phyloP scores from a whole-genome alignment of 1,140 invertebrate genomes.

The Lepidurus arcticus region DNA sequence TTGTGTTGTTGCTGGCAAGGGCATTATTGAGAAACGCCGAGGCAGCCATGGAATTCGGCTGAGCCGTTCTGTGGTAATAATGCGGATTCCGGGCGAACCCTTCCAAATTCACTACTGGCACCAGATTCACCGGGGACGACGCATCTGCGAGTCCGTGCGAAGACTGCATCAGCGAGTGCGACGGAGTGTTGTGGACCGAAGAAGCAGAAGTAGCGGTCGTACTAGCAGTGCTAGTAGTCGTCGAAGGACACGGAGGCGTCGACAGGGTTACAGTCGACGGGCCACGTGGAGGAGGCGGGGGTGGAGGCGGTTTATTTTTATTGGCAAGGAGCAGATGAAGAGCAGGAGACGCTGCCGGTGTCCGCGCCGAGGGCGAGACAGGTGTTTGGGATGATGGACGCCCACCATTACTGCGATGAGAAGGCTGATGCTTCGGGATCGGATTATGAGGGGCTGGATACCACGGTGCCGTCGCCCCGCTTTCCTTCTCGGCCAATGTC shows the following conservation, averaged over 20 bases:
- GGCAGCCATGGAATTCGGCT: neutral
- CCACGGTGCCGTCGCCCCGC: neutral
- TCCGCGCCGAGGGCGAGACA: neutral
- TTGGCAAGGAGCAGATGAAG: constrained; percentile 18
- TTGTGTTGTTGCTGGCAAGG: neutral
- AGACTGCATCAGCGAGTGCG: neutral
- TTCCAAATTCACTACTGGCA: neutral
- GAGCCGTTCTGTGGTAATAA: neutral
- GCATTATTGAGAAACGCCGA: neutral
- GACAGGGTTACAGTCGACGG: constrained; percentile 13
- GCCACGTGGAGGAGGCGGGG: neutral
- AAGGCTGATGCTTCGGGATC: neutral
- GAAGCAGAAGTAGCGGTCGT: neutral
- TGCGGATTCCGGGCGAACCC: neutral
- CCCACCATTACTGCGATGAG: neutral
- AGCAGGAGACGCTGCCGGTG: neutral
- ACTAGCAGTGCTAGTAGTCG: neutral
- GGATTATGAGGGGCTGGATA: neutral
- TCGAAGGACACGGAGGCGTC: constrained; percentile 9
- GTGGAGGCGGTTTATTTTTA: constrained; percentile 9
- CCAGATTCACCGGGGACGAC: neutral
- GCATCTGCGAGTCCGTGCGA: neutral
- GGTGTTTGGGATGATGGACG: constrained; percentile 8
- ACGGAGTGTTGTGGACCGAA: neutral
- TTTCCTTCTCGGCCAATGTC: neutral